These are phyloP conservation scores for Melanotaenia duboulayi DNA, from an alignment of 2,113 vertebrate species.

Conservation along the genomic window DNA sequence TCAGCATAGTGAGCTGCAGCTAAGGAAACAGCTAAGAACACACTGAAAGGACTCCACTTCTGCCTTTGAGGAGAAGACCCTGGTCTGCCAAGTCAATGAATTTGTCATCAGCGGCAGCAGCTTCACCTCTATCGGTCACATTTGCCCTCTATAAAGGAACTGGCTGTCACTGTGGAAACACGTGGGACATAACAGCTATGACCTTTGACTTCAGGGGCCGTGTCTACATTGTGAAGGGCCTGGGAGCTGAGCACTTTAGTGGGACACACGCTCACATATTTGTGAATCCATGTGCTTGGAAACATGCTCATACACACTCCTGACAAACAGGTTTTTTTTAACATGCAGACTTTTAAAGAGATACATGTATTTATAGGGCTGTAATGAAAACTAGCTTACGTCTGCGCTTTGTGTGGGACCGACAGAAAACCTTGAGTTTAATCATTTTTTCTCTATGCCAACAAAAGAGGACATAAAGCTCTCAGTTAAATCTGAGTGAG, in stretches of 20 bases:
- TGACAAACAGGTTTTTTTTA: not conserved
- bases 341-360: not conserved
- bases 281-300: not conserved
- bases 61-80: constrained; percentile 17
- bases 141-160: not conserved
- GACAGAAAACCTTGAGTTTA: constrained; percentile 5
- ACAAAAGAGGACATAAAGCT: constrained; percentile 57
- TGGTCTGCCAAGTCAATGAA: constrained; percentile 13
- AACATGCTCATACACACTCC: not conserved
- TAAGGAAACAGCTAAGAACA: constrained; percentile 76
- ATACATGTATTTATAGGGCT: constrained; percentile 8
- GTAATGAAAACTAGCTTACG: not conserved
- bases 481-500: constrained; percentile 66
- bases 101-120: constrained; percentile 32
- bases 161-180: constrained; percentile 39
- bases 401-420: not conserved
- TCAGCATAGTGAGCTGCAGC: constrained; percentile 23
- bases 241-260: constrained; percentile 39
- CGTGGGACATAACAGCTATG: not conserved
- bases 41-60: constrained; percentile 22
- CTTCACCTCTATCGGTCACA: constrained; percentile 18
- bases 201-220: constrained; percentile 44
- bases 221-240: constrained; percentile 35
- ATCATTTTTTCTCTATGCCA: constrained; percentile 12
- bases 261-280: constrained; percentile 15